Evolutionary conservation across 2,888 invertebrate species (phyloP), one percentile per base, ranked within the genome.

Genomic region (Cactoblastis cactorum): DNA sequence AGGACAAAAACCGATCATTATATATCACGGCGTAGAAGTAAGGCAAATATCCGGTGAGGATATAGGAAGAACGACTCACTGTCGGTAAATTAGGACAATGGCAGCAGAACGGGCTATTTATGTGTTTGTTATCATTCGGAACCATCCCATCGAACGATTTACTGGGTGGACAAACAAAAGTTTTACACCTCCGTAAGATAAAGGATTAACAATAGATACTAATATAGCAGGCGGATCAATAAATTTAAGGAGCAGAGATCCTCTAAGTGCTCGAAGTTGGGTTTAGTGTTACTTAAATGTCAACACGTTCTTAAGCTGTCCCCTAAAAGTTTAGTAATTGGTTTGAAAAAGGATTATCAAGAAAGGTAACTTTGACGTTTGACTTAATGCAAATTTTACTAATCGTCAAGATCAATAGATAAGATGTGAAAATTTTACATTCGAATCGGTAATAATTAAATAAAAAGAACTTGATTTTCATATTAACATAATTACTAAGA

Each of bases 91-190:
- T 81, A 69, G 71, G 74, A 76, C 78, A 83, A 80, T 80, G 77
- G 80, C 74, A 69, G 71, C 64, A 80, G 69, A 73, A 75, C 72
- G 68, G 71, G 70, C 66, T 81, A 81, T 84, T 84, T 83, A 84
- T 84, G 82, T 78, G 83, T 80, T 83, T 83, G 83, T 83, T 84
- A 81, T 82, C 83, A 80, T 74, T 76, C 71, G 71, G 78, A 75
- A 77, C 76, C 77, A 71, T 69, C 73, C 73, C 77, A 80, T 80
- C 80, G 76, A 71, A 70, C 70, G 82, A 83, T 82, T 81, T 82
- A 82, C 80, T 70, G 68, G 67, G 66, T 70, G 70, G 78, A 81
- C 80, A 79, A 73, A 77, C 75, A 71, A 75, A 73, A 77, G 76
- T 71, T 72, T 69, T 72, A 79, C 79, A 78, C 77, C 74, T 76